Base-by-base conservation (phyloP, 1,140 invertebrate species). In the Pomacea maculata region DNA sequence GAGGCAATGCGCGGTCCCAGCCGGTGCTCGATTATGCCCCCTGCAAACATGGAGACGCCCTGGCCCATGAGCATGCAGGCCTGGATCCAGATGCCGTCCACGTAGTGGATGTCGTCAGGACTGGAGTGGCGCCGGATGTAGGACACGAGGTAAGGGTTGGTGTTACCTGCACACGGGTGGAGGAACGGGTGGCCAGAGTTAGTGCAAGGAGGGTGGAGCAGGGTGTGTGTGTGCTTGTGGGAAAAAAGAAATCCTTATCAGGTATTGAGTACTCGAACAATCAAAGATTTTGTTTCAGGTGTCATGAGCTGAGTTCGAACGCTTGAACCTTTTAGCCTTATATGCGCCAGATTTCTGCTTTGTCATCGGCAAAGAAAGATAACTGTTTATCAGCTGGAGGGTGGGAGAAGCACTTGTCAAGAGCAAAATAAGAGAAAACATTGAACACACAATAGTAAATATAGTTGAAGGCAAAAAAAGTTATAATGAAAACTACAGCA, bases 141-240 rank as follows among this genome's bases (percentile, higher is more conserved):
- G 0, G 92, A 92, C 25, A 87, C 89, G 77, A 92, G 85, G 83
- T 92, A 92, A 17, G 92, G 90, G 80, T 85, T 91, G 72, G 92
- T 85, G 82, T 92, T 92, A 4, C 90, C 90, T 91, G 82, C 11
- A 79, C 21, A 61, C 8, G n/a, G 52, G n/a, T 15, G n/a, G 57
- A 15, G 14, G 52, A 19, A 12, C 0, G 17, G 15, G 17, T 14
- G n/a, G n/a, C 34, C 19, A 72, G n/a, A 34, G 34, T 19, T 15
- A 34, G 71, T 17, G 71, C 15, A 34, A 72, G n/a, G 3, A n/a
- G n/a, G 34, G 29, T 15, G 54, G 3, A 52, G 52, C 10, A 52
- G 34, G 34, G 34, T 45, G 34, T 45, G 34, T 45, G 25, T 4
- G 17, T 21, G 65, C 65, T 21, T 19, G 4, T 67, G 65, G 17